phyloP scores from a whole-genome alignment of 1,140 invertebrate species.

The Zelostemma sp. region DNA sequence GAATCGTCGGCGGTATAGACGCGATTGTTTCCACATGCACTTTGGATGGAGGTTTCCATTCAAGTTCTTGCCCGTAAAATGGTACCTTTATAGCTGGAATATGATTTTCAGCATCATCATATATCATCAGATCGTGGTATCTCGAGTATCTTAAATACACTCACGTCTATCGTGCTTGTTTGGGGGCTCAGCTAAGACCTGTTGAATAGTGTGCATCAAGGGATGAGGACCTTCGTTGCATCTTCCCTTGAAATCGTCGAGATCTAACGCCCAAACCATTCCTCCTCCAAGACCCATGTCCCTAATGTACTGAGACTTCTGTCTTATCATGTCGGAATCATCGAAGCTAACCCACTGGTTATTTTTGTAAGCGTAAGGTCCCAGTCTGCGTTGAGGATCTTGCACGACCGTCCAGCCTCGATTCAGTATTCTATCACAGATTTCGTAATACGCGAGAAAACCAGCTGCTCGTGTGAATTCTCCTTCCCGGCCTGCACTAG shows the following conservation, averaged over 20 bases:
- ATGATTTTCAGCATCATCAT: slow-evolving; percentile 4
- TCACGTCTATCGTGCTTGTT: slow-evolving; percentile 58
- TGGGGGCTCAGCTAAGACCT: slow-evolving; percentile 72
- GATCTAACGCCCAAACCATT: slow-evolving; percentile 90
- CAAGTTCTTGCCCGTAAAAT: slow-evolving; percentile 50
- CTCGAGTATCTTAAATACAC: slow-evolving; percentile 14
- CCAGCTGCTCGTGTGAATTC: slow-evolving; percentile 86
- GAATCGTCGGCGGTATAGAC: not conserved
- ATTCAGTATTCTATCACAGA: slow-evolving; percentile 83
- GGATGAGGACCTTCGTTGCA: slow-evolving; percentile 84
- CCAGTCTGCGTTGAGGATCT: slow-evolving; percentile 82
- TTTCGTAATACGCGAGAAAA: slow-evolving; percentile 92
- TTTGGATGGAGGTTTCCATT: slow-evolving; percentile 39
- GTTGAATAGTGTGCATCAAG: slow-evolving; percentile 78
- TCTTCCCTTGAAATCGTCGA: slow-evolving; percentile 72
- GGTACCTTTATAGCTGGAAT: slow-evolving; percentile 55
- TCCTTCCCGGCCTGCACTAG: slow-evolving; percentile 81
- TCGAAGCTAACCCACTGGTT: slow-evolving; percentile 93
- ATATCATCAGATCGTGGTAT: not conserved
- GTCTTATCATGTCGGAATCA: slow-evolving; percentile 82
- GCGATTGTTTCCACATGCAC: not conserved
- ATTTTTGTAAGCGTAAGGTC: slow-evolving; percentile 87
- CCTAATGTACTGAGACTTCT: slow-evolving; percentile 83
- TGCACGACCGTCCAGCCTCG: slow-evolving; percentile 84
- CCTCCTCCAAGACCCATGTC: slow-evolving; percentile 84